Evolutionary conservation across 2,113 vertebrate species (phyloP).

Genomic region (Ceratotherium simum): DNA sequence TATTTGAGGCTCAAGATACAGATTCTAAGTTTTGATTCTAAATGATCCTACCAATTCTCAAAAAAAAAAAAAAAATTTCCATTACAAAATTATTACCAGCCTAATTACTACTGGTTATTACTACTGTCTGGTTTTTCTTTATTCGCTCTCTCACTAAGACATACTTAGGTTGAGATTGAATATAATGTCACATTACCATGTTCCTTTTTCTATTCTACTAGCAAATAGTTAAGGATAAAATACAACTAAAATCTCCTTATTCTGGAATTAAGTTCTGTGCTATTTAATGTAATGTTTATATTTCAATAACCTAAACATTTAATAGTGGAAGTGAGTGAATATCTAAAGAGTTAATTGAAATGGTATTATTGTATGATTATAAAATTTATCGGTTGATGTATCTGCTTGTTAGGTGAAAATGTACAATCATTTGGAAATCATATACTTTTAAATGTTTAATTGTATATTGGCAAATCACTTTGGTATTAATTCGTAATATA

Average conservation of each 20-base stretch:
- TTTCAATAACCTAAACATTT: slow-evolving; percentile 25
- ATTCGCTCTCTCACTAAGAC: not conserved
- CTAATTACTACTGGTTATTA: not conserved
- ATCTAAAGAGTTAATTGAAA: not conserved
- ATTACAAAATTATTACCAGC: not conserved
- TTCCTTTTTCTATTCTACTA: not conserved
- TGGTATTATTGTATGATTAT: not conserved
- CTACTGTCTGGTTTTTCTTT: not conserved
- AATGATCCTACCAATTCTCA: not conserved
- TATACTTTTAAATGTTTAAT: slow-evolving; percentile 4
- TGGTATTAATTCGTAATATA: not conserved
- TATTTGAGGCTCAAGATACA: not conserved
- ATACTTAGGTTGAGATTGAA: not conserved
- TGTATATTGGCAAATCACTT: slow-evolving; percentile 34
- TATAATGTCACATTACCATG: not conserved
- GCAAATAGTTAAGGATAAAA: slow-evolving; percentile 4
- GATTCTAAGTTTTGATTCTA: slow-evolving; percentile 50
- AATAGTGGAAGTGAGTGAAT: not conserved
- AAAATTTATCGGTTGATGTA: not conserved
- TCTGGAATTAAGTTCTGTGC: slow-evolving; percentile 1
- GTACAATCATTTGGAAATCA: slow-evolving; percentile 19
- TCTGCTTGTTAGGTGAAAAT: not conserved
- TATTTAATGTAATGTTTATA: slow-evolving; percentile 35
- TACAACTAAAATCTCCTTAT: not conserved
- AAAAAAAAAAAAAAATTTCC: slow-evolving; percentile 29